Evolutionary conservation across 2,797 vertebrate species (phyloP), one percentile per base, ranked within the genome.

Genomic region (Naso thynnoides): DNA sequence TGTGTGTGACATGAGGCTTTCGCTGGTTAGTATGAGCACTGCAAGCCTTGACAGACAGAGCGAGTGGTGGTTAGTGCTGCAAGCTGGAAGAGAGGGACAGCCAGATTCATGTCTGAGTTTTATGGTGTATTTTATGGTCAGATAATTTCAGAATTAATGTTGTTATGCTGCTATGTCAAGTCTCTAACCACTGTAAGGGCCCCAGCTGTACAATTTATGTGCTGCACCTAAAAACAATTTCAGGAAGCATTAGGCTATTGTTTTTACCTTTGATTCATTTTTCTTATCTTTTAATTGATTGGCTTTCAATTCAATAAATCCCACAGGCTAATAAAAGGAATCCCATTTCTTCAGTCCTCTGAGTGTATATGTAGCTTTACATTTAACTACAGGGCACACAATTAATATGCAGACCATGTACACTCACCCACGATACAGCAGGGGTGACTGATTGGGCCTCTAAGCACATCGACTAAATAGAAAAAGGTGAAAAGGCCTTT

Each of bases 11-110:
- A 64, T 39, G 65, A 76, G 68, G 79, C 63, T 84, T 83, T 68
- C 27, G 76, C 82, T 79, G 76, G 88, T 92, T 91, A 90, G 89
- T 88, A 76, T 60, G 79, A 89, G 79, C 66, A 39, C 76, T 76
- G 82, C 56, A 29, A 87, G 86, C 65, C 85, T 84, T 73, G 72
- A 86, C 74, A 89, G 90, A 84, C 82, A 87, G 84, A 90, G 80
- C 67, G 15, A 84, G 85, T 57, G 80, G 74, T 81, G 78, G 88
- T 94, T 92, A 92, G 90, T 93, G 88, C 81, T 81, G 86, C 83
- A 86, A 82, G 86, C 87, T 79, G 82, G 79, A 73, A 86, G 73
- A 86, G 79, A 55, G 73, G 75, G 78, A 83, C 83, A 86, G 82
- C 63, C 85, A 70, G 59, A 85, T 66, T 82, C 70, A 78, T 38